Conservation (phyloP, 2,113 vertebrate species). For the Pimephales promelas region DNA sequence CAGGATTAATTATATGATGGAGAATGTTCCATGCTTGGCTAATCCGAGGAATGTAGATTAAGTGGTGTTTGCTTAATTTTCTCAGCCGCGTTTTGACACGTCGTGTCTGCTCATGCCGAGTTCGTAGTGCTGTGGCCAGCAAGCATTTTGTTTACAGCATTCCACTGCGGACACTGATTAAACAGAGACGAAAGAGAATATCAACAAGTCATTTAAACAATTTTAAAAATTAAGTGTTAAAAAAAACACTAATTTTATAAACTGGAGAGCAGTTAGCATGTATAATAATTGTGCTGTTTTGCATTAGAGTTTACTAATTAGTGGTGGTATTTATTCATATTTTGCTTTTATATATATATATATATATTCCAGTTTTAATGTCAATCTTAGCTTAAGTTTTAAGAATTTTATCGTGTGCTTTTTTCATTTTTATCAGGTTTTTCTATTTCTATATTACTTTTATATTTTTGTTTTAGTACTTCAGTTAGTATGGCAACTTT, state of each 20-base stretch:
- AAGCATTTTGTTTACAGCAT: conserved; percentile 75
- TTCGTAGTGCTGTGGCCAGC: conserved; percentile 61
- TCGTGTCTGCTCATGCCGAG: conserved; percentile 32
- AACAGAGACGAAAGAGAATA: conserved; percentile 16
- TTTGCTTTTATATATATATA: not conserved
- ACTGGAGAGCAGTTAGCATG: not conserved
- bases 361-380: not conserved
- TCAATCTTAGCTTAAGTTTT: not conserved
- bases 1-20: conserved; percentile 1
- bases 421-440: not conserved
- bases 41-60: conserved; percentile 12
- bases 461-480: too few species aligned
- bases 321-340: not conserved
- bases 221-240: not conserved
- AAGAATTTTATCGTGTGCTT: not conserved
- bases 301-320: not conserved
- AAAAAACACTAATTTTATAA: not conserved
- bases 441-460: too few species aligned
- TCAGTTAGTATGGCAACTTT: too few species aligned
- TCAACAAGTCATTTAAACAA: not conserved
- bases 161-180: conserved; percentile 63
- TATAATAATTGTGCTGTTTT: not conserved
- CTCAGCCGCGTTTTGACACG: conserved; percentile 29
- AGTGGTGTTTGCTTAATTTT: conserved; percentile 37
- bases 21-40: not conserved